Evolutionary conservation across 2,797 vertebrate species (phyloP), one percentile per base, ranked within the genome.

Genomic region (Mycteria americana): DNA sequence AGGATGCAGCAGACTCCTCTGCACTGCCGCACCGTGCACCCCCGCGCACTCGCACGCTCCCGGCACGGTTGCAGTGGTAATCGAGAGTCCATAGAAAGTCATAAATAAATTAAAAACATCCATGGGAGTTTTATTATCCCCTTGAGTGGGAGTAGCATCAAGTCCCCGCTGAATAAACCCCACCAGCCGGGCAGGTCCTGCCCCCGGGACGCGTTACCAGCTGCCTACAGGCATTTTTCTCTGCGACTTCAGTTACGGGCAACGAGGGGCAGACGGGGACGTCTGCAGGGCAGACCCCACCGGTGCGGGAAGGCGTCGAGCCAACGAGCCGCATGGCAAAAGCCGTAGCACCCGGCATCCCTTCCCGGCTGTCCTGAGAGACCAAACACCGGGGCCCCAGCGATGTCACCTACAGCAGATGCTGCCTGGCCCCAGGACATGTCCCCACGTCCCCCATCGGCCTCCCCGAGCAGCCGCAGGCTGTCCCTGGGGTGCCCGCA

Each of bases 1-100:
- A 97, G 98, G 98, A 98, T 98, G 88, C 88, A 93, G 94, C 86
- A 89, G 86, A 77, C 7, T 83, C 69, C 83, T 91, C 87, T 92
- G 74, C 46, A 4, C 39, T 3, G 59, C 50, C 12, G 33, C 6
- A 3, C 69, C 13, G 13, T 9, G 57, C 59, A 18, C 41, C 41
- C 50, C 69, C 1, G 0, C 28, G 1, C 64, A 6, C 62, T 31
- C 3, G 1, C 73, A 39, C 81, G 5, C 60, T 54, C 60, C 3
- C 4, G 68, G 51, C 80, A 75, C 2, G 7, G 62, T 18, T 25
- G 37, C 19, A 48, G 75, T 16, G 43, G 9, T 41, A 65, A 86
- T 53, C 3, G 1, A 68, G 83, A 89, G 70, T n/a, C 73, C 69
- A 67, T 12, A 46, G 46, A 96, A 90, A 89, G 62, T 50, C 69